A percentile compares a stretch with the other conserved stretches of the same genome.
Conservation (phyloP, 1,140 invertebrate genomes). For the Drosophila sp. region DNA sequence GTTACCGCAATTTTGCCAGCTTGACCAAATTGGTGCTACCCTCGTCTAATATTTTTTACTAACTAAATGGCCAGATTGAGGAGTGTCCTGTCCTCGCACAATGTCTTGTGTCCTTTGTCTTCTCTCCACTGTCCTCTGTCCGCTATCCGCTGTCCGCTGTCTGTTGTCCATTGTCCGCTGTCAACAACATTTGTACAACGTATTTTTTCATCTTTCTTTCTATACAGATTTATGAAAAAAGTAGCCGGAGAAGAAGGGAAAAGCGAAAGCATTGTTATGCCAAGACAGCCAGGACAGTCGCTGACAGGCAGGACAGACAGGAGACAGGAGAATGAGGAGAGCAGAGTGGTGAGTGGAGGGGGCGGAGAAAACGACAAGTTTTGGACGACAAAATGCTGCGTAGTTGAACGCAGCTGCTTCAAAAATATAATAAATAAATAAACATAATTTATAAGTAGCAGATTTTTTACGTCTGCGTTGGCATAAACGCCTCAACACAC, state of each 20-base stretch:
- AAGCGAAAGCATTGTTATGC: slow-evolving; percentile 58
- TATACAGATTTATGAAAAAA: slow-evolving; percentile 68
- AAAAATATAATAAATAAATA: slow-evolving; percentile 83
- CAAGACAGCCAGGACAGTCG: slow-evolving; percentile 33
- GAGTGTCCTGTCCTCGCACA: slow-evolving; percentile 1
- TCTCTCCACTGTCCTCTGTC: background rate
- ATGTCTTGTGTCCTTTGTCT: background rate
- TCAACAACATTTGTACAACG: slow-evolving; percentile 78
- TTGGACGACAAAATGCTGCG: slow-evolving; percentile 67
- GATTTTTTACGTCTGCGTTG: slow-evolving; percentile 79
- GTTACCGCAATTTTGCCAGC: slow-evolving; percentile 63
- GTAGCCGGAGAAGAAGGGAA: background rate
- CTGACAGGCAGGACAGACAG: slow-evolving; percentile 51
- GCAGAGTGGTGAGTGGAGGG: background rate
- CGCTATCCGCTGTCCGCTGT: slow-evolving; percentile 6
- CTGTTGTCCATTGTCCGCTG: slow-evolving; percentile 58
- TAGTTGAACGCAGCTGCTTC: slow-evolving; percentile 78
- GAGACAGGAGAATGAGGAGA: slow-evolving; percentile 10
- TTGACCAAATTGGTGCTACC: slow-evolving; percentile 70
- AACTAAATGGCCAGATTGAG: slow-evolving; percentile 57
- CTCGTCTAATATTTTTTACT: slow-evolving; percentile 57
- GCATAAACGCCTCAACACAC: slow-evolving; percentile 64
- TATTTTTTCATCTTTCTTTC: slow-evolving; percentile 50
- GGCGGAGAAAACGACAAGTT: slow-evolving; percentile 21
- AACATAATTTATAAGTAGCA: slow-evolving; percentile 84